phyloP scores from a whole-genome alignment of 2,113 vertebrate genomes.

The Gyps fulvus region DNA sequence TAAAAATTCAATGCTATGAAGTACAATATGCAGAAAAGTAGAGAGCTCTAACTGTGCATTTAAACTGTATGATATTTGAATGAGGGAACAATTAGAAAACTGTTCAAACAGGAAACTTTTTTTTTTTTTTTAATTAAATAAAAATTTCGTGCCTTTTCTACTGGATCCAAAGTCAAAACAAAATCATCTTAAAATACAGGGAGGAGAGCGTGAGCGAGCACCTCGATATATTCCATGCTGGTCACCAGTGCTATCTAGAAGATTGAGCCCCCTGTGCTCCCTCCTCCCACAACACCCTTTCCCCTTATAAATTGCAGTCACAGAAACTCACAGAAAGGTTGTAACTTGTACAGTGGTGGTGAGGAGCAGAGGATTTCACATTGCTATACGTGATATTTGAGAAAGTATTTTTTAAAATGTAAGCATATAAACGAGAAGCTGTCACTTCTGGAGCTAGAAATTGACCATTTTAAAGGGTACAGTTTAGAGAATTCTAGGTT shows the following conservation, averaged over 20 bases:
- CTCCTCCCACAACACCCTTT: neutral
- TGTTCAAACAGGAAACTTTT: neutral
- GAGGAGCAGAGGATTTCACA: neutral
- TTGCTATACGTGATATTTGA: accelerated
- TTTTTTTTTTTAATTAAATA: neutral
- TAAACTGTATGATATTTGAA: neutral
- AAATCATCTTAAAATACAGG: neutral
- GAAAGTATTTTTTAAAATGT: neutral
- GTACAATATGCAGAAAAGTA: neutral
- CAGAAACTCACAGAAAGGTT: neutral
- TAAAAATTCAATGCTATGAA: neutral
- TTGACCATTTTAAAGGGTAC: neutral
- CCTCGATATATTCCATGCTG: accelerated
- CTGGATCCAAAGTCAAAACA: neutral
- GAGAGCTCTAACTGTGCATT: neutral
- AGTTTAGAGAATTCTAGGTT: neutral
- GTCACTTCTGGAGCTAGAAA: neutral
- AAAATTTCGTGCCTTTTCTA: neutral
- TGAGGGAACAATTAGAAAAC: neutral
- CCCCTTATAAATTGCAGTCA: neutral
- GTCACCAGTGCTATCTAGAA: neutral
- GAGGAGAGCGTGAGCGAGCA: accelerated
- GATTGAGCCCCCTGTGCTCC: neutral
- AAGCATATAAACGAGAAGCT: neutral
- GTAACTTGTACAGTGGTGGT: neutral